These are phyloP conservation scores for Argyrosomus japonicus DNA, from an alignment of 2,113 vertebrate species.

Conservation along the genomic window DNA sequence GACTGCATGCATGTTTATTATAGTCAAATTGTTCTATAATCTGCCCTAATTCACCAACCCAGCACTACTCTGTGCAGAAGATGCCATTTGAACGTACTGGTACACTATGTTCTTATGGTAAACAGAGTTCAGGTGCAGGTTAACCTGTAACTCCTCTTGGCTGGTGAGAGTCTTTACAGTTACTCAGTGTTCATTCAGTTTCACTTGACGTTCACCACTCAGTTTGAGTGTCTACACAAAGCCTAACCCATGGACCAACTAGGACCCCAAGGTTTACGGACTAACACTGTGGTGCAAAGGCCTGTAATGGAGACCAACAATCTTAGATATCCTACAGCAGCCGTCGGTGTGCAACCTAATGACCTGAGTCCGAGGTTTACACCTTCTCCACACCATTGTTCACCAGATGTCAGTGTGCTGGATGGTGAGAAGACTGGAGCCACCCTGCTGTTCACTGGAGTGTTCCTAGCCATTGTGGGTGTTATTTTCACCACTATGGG, in stretches of 20 bases:
- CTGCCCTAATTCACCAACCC: neutral
- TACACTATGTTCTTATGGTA: neutral
- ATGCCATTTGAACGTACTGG: neutral
- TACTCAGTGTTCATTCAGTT: constrained; percentile 22
- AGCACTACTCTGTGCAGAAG: neutral
- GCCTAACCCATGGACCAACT: neutral
- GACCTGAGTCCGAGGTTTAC: constrained; percentile 81
- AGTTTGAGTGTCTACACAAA: neutral
- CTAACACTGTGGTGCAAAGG: neutral
- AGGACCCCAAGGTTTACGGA: constrained; percentile 5
- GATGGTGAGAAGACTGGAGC: constrained; percentile 85
- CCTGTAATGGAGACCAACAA: constrained; percentile 17
- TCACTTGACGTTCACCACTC: neutral
- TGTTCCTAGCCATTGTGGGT: constrained; percentile 87
- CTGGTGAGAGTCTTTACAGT: neutral
- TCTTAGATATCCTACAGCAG: neutral
- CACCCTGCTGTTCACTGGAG: constrained; percentile 87
- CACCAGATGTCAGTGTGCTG: constrained; percentile 51
- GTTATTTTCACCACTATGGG: constrained; percentile 87
- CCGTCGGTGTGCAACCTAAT: constrained; percentile 38
- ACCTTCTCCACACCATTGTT: constrained; percentile 70
- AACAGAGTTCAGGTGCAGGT: constrained; percentile 22
- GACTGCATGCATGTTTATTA: neutral
- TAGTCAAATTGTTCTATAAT: neutral
- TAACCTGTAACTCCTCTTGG: constrained; percentile 54